Conservation (phyloP, 1,140 invertebrate species). For the Drosophila dunni region DNA sequence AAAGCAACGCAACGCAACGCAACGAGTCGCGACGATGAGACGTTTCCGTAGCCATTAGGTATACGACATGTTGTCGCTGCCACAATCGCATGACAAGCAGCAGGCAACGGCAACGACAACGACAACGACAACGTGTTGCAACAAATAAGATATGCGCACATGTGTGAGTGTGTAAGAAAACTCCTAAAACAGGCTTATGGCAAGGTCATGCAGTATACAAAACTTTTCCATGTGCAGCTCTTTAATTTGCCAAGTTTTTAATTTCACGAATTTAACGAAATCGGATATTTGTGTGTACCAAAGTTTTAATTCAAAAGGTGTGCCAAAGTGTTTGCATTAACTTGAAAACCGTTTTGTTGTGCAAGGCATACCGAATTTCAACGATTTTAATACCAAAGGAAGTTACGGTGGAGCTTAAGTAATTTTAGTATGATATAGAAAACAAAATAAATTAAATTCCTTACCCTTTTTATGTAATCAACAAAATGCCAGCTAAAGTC, state of each 20-base stretch:
- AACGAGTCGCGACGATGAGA: slow-evolving; percentile 37
- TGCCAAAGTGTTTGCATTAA: too few relatives aligned
- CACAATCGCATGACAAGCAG: slow-evolving; percentile 40
- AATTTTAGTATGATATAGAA: too few relatives aligned
- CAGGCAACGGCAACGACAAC: slow-evolving; percentile 26
- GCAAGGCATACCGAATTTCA: too few relatives aligned
- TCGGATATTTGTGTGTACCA: neutral
- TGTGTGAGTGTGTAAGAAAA: slow-evolving; percentile 9
- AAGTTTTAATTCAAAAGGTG: too few relatives aligned
- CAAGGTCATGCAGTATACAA: slow-evolving; percentile 49
- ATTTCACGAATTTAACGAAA: slow-evolving; percentile 15
- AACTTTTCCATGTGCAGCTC: slow-evolving; percentile 41
- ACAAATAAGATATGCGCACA: slow-evolving; percentile 34
- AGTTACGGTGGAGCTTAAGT: too few relatives aligned
- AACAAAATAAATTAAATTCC: too few relatives aligned
- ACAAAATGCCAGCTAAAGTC: too few relatives aligned
- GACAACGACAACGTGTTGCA: slow-evolving; percentile 61
- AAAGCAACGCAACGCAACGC: slow-evolving; percentile 26
- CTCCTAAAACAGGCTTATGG: slow-evolving; percentile 27
- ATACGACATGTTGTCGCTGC: slow-evolving; percentile 60
- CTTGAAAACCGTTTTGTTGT: too few relatives aligned
- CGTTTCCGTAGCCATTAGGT: slow-evolving; percentile 59
- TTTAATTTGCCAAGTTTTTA: slow-evolving; percentile 66
- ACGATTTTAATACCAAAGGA: too few relatives aligned
- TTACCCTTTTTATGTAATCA: too few relatives aligned